phyloP scores from a whole-genome alignment of 2,888 invertebrate genomes.

The Diarsia dahlii region DNA sequence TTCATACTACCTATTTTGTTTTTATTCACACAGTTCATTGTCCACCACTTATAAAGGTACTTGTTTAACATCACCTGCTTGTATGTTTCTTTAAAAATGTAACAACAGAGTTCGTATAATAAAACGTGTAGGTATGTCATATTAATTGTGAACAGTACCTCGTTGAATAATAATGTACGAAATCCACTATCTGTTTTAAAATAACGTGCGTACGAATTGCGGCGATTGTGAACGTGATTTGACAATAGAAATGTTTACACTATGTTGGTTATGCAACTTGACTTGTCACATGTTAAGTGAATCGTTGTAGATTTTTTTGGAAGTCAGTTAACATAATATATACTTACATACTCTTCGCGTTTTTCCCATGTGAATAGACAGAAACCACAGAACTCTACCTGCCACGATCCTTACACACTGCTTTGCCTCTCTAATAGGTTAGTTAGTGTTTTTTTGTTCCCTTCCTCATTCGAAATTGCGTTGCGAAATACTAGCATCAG shows the following conservation, averaged over 20 bases:
- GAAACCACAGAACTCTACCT: too few relatives aligned
- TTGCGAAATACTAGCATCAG: too few relatives aligned
- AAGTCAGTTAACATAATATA: neutral
- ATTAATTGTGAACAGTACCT: constrained; percentile 51
- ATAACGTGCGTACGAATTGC: constrained; percentile 40
- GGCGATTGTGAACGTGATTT: constrained; percentile 45
- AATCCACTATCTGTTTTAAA: constrained; percentile 60
- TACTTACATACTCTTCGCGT: too few relatives aligned
- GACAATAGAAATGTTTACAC: constrained; percentile 52
- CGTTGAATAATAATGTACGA: constrained; percentile 63
- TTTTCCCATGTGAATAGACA: too few relatives aligned
- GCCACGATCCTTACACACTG: too few relatives aligned
- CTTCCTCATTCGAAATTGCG: too few relatives aligned
- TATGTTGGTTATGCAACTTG: constrained; percentile 53
- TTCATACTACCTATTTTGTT: constrained; percentile 13
- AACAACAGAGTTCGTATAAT: constrained; percentile 41
- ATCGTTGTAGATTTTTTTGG: neutral
- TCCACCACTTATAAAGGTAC: constrained; percentile 1
- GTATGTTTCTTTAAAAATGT: constrained; percentile 28
- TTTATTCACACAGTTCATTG: constrained; percentile 24
- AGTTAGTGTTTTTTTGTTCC: too few relatives aligned
- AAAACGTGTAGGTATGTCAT: constrained; percentile 60
- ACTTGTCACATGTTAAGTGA: neutral
- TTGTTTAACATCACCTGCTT: constrained; percentile 19
- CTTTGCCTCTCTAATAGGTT: too few relatives aligned